phyloP scores from a whole-genome alignment of 1,140 invertebrate species.

The Choristoneura fumiferana region DNA sequence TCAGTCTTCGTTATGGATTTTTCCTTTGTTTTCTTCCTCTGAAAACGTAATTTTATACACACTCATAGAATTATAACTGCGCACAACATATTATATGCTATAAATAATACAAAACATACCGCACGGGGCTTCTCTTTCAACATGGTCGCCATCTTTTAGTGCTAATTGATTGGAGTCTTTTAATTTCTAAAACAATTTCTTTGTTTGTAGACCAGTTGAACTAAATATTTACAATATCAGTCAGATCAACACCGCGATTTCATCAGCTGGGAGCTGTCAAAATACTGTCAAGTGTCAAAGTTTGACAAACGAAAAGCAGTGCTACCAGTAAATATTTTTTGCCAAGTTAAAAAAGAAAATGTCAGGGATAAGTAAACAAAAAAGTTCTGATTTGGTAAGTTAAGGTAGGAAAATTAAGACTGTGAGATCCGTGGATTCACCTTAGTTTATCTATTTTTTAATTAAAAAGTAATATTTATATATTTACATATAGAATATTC shows the following conservation, averaged over 20 bases:
- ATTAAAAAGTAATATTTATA: no score
- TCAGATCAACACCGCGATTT: not conserved
- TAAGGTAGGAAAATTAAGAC: no score
- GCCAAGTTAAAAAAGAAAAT: no score
- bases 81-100: not conserved
- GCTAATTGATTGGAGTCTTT: not conserved
- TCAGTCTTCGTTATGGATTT: not conserved
- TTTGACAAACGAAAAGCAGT: not conserved
- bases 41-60: not conserved
- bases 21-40: slow-evolving; percentile 12
- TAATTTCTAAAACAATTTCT: slow-evolving; percentile 4
- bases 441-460: no score
- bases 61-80: slow-evolving; percentile 4
- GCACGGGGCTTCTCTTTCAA: slow-evolving; percentile 14
- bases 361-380: no score
- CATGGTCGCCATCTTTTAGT: slow-evolving; percentile 5
- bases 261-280: slow-evolving; percentile 7
- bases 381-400: no score
- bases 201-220: slow-evolving; percentile 1
- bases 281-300: not conserved
- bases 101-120: not conserved
- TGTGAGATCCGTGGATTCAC: no score
- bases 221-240: slow-evolving; percentile 13
- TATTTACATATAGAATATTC: no score
- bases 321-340: no score